These are phyloP conservation scores for Ia io DNA, from an alignment of 2,113 vertebrate species.

Conservation along the genomic window DNA sequence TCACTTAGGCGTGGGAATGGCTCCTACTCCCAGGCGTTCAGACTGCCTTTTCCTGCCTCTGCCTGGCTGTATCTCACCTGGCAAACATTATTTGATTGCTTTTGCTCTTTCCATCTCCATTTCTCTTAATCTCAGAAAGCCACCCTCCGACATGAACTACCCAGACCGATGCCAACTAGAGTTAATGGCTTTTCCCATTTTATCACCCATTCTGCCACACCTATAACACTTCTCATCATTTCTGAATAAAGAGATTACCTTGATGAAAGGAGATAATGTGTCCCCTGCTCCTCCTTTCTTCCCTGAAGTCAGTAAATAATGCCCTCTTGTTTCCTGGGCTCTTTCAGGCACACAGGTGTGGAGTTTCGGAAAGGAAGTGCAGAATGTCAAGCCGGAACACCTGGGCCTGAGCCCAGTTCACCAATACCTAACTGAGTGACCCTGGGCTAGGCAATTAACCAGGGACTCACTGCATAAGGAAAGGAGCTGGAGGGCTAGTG, in stretches of 20 bases:
- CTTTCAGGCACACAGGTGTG: not conserved
- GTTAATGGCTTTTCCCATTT: not conserved
- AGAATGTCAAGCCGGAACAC: not conserved
- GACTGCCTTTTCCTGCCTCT: not conserved
- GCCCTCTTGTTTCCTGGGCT: not conserved
- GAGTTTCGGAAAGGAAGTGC: not conserved
- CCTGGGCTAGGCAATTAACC: not conserved
- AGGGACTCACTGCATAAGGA: not conserved
- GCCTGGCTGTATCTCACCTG: not conserved
- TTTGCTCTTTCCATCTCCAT: not conserved
- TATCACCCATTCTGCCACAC: not conserved
- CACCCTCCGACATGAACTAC: not conserved
- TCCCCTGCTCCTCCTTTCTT: not conserved
- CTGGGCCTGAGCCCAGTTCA: not conserved
- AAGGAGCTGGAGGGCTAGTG: too few relatives aligned
- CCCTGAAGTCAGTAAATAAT: not conserved
- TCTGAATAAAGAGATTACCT: not conserved
- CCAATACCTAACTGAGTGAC: not conserved
- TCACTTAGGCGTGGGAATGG: rapidly evolving
- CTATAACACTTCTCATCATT: not conserved
- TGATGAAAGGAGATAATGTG: not conserved
- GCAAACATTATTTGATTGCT: not conserved
- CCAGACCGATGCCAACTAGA: not conserved
- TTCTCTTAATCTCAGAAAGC: not conserved
- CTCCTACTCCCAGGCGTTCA: not conserved